A percentile compares a stretch with the other conserved stretches of the same genome.
These are phyloP conservation scores for Antheraea assamensis DNA, from an alignment of 2,888 invertebrate species.

Conservation along the genomic window DNA sequence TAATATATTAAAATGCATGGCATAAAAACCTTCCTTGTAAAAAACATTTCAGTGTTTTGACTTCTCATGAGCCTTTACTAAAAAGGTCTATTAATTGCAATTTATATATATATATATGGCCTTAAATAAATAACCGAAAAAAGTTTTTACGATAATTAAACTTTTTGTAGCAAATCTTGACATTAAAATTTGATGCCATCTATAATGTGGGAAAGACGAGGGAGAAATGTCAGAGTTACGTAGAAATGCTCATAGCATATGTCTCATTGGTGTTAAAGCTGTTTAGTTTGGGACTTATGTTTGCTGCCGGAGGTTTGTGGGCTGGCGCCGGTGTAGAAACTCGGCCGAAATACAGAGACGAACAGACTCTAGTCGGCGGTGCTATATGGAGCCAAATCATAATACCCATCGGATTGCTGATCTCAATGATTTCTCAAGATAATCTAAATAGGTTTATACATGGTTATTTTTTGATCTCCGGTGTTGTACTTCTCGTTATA, in stretches of 20 bases:
- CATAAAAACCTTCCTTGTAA: no score
- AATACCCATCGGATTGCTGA: conserved; percentile 58
- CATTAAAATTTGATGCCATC: not conserved
- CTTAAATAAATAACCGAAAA: no score
- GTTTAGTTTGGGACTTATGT: conserved; percentile 46
- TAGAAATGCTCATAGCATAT: conserved; percentile 19
- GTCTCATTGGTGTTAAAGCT: conserved; percentile 45
- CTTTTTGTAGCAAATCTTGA: not conserved
- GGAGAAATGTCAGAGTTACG: conserved; percentile 2
- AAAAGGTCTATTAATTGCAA: no score
- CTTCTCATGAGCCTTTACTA: no score
- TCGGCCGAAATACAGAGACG: conserved; percentile 56
- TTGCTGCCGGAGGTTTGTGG: conserved; percentile 58
- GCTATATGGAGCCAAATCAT: conserved; percentile 68
- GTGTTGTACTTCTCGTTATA: conserved; percentile 42
- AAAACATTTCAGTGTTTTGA: no score
- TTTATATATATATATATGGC: no score
- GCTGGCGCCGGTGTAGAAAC: conserved; percentile 45
- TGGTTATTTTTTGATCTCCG: conserved; percentile 53
- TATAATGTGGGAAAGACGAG: not conserved
- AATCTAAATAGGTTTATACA: conserved; percentile 43
- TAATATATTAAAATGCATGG: no score
- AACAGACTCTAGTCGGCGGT: conserved; percentile 64
- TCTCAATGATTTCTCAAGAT: conserved; percentile 50
- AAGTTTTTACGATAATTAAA: no score